Conservation (phyloP, 2,888 invertebrate species). For the Eupithecia subumbrata region DNA sequence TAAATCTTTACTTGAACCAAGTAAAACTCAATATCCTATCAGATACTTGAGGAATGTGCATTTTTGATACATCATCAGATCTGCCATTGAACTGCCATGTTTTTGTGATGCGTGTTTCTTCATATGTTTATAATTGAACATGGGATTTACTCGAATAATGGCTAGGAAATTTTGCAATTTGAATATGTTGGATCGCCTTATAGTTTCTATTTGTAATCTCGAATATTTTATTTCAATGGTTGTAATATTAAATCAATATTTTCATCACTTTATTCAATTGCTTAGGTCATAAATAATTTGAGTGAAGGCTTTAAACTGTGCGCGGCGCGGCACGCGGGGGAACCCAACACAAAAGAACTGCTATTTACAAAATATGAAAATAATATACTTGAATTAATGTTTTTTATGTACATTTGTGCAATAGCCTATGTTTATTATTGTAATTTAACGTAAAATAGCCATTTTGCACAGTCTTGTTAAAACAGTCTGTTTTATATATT, state of each 20-base stretch:
- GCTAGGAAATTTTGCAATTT: slow-evolving; percentile 51
- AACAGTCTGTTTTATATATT: background rate
- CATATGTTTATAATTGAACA: slow-evolving; percentile 38
- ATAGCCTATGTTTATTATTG: background rate
- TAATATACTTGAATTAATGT: background rate
- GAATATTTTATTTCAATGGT: slow-evolving; percentile 5
- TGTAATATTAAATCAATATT: background rate
- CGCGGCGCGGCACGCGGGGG: background rate
- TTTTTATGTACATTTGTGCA: background rate
- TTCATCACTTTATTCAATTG: background rate
- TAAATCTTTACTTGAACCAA: slow-evolving; percentile 13
- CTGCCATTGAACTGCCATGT: slow-evolving; percentile 44
- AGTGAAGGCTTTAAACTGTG: background rate
- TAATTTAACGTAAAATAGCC: background rate
- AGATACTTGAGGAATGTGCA: slow-evolving; percentile 19
- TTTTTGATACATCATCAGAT: slow-evolving; percentile 23
- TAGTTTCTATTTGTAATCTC: background rate
- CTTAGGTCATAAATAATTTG: background rate
- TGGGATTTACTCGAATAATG: slow-evolving; percentile 49
- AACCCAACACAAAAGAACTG: background rate
- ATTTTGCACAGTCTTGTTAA: background rate
- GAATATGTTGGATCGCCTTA: slow-evolving; percentile 11
- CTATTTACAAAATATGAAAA: slow-evolving; percentile 9
- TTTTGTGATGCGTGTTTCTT: slow-evolving; percentile 42
- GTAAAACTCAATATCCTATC: slow-evolving; percentile 21